Base-by-base conservation (phyloP, 2,113 vertebrate genomes). In the Platichthys stellatus region DNA sequence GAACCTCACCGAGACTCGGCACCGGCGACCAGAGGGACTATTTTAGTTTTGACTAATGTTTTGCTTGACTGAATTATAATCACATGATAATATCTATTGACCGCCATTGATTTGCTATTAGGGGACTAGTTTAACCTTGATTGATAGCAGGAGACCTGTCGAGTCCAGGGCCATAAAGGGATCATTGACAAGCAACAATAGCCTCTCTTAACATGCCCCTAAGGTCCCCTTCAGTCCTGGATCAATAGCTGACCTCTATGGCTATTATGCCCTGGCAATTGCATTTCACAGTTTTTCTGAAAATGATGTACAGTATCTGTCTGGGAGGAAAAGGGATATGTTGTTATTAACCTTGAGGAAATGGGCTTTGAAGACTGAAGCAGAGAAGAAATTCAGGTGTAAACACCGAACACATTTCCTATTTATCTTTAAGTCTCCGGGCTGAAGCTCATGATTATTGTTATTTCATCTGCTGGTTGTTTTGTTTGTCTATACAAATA, bases 201-300 rank as follows among this genome's bases (percentile, higher is more conserved):
- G 88, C 81, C 89, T 68, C 67, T 64, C 79, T 69, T 82, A 91
- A 90, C 87, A 82, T 92, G 89, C 83, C 93, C 89, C 86, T 85
- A 78, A 90, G 92, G 92, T 90, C 74, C 61, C 76, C 76, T 81
- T 72, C 81, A 86, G 86, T 75, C 84, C 20, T 47, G n/a, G 90
- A 94, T 94, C 94, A 84, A 95, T 94, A 91, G 58, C 64, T 90
- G 91, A 93, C 90, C 91, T 83, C 81, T 63, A 28, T 20, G n/a
- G 78, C 86, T 69, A 88, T 93, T 92, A 90, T 78, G 90, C 89
- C 89, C 72, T 1, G 75, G 67, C 62, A 84, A 88, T 76, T 81
- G 80, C 88, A 62, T 82, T 91, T 83, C 73, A 63, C 76, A 43
- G 83, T 83, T 84, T 84, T 87, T 66, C 56, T 80, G 72, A 71